Conservation (phyloP, 1,140 invertebrate species). For the Zophobas atratus region DNA sequence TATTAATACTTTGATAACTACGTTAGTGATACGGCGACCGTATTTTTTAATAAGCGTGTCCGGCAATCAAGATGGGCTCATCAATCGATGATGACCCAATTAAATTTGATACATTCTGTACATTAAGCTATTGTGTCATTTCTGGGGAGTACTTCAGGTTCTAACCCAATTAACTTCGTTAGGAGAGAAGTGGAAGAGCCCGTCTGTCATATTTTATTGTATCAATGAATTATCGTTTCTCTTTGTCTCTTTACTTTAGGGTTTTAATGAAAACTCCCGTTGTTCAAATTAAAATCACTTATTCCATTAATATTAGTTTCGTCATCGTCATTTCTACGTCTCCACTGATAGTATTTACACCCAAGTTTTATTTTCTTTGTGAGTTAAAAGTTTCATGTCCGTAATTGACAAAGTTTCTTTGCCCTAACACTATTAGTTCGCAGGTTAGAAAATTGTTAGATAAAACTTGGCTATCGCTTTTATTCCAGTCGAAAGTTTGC, state of each 20-base stretch:
- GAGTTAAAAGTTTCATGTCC: constrained; percentile 28
- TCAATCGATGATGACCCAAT: constrained; percentile 20
- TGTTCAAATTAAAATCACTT: constrained; percentile 24
- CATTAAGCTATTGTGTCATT: constrained; percentile 26
- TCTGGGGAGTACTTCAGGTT: not conserved
- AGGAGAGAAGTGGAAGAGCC: constrained; percentile 13
- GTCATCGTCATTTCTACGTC: constrained; percentile 4
- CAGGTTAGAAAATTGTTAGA: constrained; percentile 43
- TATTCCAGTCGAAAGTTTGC: constrained; percentile 30
- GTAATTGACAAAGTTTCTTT: constrained; percentile 42
- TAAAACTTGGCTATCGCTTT: constrained; percentile 40
- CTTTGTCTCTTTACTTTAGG: constrained; percentile 29
- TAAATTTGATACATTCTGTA: constrained; percentile 15
- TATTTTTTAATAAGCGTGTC: constrained; percentile 7
- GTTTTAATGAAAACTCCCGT: constrained; percentile 14
- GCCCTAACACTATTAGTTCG: constrained; percentile 33
- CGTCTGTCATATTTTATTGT: constrained; percentile 30
- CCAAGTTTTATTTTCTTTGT: constrained; percentile 23
- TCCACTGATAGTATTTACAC: constrained; percentile 26
- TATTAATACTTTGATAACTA: not conserved
- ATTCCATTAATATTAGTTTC: constrained; percentile 14
- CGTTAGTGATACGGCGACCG: constrained; percentile 7
- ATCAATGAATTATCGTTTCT: constrained; percentile 19
- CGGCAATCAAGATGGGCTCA: not conserved
- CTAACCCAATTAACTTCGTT: constrained; percentile 25